phyloP scores from a whole-genome alignment of 2,888 invertebrate species.

The Spialia ferax region DNA sequence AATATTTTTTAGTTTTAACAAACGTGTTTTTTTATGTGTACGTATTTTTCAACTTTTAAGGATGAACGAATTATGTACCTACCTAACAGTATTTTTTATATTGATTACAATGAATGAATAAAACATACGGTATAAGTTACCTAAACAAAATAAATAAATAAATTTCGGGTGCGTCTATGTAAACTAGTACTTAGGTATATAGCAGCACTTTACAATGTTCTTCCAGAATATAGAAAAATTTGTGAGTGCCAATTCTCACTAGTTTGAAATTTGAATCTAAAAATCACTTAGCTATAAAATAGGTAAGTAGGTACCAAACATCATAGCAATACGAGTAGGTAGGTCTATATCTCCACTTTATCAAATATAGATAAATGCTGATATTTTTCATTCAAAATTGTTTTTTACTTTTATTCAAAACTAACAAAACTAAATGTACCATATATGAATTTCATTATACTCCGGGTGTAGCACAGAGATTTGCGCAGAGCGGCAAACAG shows the following conservation, averaged over 20 bases:
- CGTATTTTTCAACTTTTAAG: too few relatives aligned
- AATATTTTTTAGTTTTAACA: too few relatives aligned
- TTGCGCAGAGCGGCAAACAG: constrained; percentile 27
- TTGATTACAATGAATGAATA: too few relatives aligned
- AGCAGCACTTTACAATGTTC: constrained; percentile 30
- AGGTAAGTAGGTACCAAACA: too few relatives aligned
- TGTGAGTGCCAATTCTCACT: constrained; percentile 20
- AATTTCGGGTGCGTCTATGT: too few relatives aligned
- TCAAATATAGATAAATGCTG: neutral
- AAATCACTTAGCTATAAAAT: neutral
- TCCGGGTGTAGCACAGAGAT: constrained; percentile 10
- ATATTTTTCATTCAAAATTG: too few relatives aligned
- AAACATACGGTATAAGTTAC: too few relatives aligned
- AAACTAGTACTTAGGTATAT: neutral
- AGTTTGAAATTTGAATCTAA: neutral
- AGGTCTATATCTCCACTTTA: neutral
- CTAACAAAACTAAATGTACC: neutral
- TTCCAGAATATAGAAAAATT: constrained; percentile 15
- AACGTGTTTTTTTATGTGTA: too few relatives aligned
- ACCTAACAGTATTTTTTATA: too few relatives aligned
- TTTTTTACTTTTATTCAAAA: too few relatives aligned
- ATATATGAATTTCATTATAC: constrained; percentile 12
- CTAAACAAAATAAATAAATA: too few relatives aligned
- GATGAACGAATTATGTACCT: too few relatives aligned
- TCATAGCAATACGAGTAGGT: neutral